Evolutionary conservation across 2,113 vertebrate species (phyloP).

Genomic region (Thalassarche chlororhynchos): DNA sequence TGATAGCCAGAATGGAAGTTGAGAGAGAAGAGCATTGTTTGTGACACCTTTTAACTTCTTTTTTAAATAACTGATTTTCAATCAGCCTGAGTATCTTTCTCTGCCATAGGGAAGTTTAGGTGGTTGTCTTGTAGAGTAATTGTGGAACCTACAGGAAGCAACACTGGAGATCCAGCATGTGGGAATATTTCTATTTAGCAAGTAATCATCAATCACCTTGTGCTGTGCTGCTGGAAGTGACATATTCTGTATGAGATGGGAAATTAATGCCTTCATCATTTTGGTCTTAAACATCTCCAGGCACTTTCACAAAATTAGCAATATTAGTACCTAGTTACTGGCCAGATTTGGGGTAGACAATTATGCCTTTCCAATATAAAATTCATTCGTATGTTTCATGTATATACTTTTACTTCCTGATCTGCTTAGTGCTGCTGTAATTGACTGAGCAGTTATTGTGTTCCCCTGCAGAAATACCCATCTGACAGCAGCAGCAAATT

Average conservation of each 20-base stretch:
- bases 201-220: neutral
- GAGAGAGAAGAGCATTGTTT: neutral
- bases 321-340: neutral
- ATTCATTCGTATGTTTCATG: neutral
- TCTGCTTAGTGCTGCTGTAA: neutral
- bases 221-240: neutral
- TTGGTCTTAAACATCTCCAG: neutral
- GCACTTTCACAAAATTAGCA: neutral
- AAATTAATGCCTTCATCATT: slow-evolving; percentile 24
- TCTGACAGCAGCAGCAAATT: neutral
- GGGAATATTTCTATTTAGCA: neutral
- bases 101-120: neutral
- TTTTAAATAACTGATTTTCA: neutral
- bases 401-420: neutral
- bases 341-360: neutral
- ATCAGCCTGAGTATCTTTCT: neutral
- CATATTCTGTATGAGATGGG: neutral
- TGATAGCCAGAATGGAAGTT: neutral
- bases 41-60: neutral
- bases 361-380: neutral
- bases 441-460: neutral
- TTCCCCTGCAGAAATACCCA: neutral
- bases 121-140: neutral
- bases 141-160: neutral
- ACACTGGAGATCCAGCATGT: neutral